A percentile compares a stretch with the other conserved stretches of the same genome.
phyloP scores from a whole-genome alignment of 2,888 invertebrate genomes.

The Teinopalpus imperialis region DNA sequence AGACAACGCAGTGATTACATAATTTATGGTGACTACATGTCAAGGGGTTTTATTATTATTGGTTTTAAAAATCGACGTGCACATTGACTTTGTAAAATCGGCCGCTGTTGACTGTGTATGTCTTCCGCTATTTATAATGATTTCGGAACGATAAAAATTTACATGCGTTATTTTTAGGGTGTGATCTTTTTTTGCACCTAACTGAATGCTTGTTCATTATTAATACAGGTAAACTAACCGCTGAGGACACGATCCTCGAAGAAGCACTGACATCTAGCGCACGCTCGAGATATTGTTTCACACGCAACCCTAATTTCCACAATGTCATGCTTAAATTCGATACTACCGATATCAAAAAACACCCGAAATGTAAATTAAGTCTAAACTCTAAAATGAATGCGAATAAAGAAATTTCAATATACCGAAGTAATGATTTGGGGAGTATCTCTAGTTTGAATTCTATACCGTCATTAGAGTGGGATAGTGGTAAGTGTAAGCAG shows the following conservation, averaged over 20 bases:
- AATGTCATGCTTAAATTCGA: slow-evolving; percentile 53
- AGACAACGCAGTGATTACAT: too few relatives aligned
- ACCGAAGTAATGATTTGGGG: slow-evolving; percentile 42
- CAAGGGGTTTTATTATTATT: too few relatives aligned
- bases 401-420: slow-evolving; percentile 34
- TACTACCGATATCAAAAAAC: slow-evolving; percentile 32
- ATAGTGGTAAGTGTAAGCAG: slow-evolving; percentile 50
- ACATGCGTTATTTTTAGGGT: too few relatives aligned
- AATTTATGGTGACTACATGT: too few relatives aligned
- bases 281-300: slow-evolving; percentile 52
- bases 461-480: slow-evolving; percentile 68
- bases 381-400: slow-evolving; percentile 41
- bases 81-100: too few relatives aligned
- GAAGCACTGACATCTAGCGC: slow-evolving; percentile 49
- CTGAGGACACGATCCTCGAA: slow-evolving; percentile 33
- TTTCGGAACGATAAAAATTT: too few relatives aligned
- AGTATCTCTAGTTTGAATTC: slow-evolving; percentile 63
- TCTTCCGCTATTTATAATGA: too few relatives aligned
- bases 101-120: too few relatives aligned
- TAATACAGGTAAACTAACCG: slow-evolving; percentile 45
- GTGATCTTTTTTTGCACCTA: too few relatives aligned
- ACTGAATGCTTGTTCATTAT: slow-evolving; percentile 18
- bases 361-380: slow-evolving; percentile 65
- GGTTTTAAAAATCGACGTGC: too few relatives aligned
- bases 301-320: slow-evolving; percentile 57